Evolutionary conservation across 2,113 vertebrate species (phyloP).

Genomic region (Budorcas taxicolor): DNA sequence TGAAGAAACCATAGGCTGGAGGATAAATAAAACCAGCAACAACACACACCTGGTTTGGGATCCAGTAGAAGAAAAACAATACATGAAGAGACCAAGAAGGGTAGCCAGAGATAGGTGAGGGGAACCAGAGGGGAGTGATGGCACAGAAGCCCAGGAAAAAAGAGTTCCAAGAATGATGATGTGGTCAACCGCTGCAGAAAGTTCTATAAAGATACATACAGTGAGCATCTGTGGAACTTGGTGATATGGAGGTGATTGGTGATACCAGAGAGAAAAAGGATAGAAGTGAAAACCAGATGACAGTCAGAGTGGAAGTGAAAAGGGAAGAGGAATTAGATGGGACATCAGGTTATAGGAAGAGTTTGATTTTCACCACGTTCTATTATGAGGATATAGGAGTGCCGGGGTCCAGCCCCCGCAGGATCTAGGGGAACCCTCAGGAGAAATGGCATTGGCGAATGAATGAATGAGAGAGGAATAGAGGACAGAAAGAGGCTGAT

Average conservation of each 20-base stretch:
- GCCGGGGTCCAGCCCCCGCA: fast-evolving
- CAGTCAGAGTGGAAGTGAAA: neutral
- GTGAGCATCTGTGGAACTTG: neutral
- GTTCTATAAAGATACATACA: neutral
- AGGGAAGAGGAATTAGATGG: neutral
- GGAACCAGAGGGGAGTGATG: too few species aligned
- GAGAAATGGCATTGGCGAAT: fast-evolving
- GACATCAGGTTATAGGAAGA: neutral
- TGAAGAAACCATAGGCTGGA: neutral
- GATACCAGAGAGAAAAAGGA: neutral
- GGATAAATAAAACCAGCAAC: neutral
- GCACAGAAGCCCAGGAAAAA: neutral
- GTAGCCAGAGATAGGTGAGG: neutral
- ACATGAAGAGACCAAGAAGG: neutral
- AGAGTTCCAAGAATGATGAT: too few species aligned
- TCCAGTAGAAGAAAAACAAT: neutral
- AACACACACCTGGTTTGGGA: neutral
- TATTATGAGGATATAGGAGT: neutral
- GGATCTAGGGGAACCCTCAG: too few species aligned
- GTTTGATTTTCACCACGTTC: neutral
- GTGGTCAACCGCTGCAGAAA: neutral
- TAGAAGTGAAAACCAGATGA: neutral
- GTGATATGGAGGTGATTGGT: neutral
- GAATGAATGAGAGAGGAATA: too few species aligned
- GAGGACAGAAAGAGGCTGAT: too few species aligned